phyloP scores from a whole-genome alignment of 2,888 invertebrate genomes.

The Perizoma affinitatum region DNA sequence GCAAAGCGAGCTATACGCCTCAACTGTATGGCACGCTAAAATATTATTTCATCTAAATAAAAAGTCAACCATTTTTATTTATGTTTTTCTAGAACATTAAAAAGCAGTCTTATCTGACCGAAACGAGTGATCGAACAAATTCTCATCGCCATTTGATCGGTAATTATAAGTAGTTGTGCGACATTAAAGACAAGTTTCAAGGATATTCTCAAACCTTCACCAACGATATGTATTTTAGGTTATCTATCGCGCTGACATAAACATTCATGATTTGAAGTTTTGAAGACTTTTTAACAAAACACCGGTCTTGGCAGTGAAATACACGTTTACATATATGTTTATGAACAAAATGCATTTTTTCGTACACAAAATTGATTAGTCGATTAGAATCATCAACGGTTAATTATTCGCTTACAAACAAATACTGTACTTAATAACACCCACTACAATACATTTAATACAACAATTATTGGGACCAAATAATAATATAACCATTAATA shows the following conservation, averaged over 20 bases:
- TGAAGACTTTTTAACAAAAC: constrained; percentile 9
- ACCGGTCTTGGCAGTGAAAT: constrained; percentile 13
- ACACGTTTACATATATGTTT: constrained; percentile 8
- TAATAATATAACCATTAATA: constrained; percentile 51
- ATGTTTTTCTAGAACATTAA: constrained; percentile 17
- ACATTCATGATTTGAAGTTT: constrained; percentile 5
- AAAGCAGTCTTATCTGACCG: constrained; percentile 41
- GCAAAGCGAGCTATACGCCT: constrained; percentile 14
- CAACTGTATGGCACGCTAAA: constrained; percentile 26
- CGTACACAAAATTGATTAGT: constrained; percentile 39
- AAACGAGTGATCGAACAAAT: constrained; percentile 40
- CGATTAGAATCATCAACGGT: constrained; percentile 51
- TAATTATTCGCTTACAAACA: constrained; percentile 56
- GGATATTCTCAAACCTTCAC: constrained; percentile 33
- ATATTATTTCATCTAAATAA: constrained; percentile 11
- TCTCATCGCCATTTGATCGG: constrained; percentile 50
- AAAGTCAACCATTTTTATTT: not conserved
- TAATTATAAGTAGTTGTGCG: constrained; percentile 70
- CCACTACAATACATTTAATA: constrained; percentile 60
- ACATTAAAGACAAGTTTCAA: constrained; percentile 49
- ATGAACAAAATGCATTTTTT: constrained; percentile 26
- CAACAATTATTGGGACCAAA: constrained; percentile 64
- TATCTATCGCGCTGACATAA: constrained; percentile 44
- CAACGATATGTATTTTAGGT: constrained; percentile 65
- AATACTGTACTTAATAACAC: constrained; percentile 68